These are phyloP conservation scores for Ageneiosus marmoratus DNA, from an alignment of 2,113 vertebrate species.

Conservation along the genomic window DNA sequence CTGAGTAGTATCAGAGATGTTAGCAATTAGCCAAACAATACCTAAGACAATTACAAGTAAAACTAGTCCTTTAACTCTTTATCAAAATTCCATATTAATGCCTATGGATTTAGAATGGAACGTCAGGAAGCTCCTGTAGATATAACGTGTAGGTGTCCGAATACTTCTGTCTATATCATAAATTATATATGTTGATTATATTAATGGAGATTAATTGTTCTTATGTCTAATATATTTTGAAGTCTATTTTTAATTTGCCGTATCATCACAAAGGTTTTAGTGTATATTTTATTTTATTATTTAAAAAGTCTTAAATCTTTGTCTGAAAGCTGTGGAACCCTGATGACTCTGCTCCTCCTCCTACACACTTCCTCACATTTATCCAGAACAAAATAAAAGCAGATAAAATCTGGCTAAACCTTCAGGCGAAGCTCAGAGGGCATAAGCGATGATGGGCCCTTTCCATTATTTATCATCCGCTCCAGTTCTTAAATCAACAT, in stretches of 20 bases:
- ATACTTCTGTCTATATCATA: no score
- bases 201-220: neutral
- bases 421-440: conserved; percentile 17
- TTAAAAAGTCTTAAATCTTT: neutral
- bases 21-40: no score
- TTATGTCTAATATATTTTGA: neutral
- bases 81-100: no score
- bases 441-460: conserved; percentile 42
- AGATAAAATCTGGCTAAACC: conserved; percentile 29
- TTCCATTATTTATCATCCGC: conserved; percentile 47
- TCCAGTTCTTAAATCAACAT: conserved; percentile 53
- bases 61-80: no score
- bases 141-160: no score
- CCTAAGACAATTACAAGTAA: no score
- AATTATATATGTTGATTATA: no score
- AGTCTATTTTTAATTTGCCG: neutral
- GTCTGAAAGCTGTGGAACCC: neutral
- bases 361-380: neutral
- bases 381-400: neutral
- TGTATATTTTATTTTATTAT: neutral
- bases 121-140: no score
- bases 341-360: neutral
- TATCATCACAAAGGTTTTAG: neutral
- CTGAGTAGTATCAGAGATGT: no score
- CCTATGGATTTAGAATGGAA: no score